Evolutionary conservation across 2,113 vertebrate species (phyloP).

Genomic region (Clinocottus analis): DNA sequence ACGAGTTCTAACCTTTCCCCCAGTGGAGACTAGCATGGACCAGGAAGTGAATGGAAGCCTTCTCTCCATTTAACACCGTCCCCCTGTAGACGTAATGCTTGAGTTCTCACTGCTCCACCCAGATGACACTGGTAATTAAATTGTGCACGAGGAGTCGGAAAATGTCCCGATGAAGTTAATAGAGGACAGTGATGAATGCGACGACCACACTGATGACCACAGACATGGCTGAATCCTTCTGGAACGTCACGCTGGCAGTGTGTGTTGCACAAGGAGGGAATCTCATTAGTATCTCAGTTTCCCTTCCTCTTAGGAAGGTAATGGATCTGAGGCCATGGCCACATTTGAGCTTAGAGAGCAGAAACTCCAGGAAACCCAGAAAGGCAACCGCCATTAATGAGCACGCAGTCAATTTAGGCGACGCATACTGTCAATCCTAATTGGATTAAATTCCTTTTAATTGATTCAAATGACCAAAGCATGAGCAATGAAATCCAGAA

Average conservation of each 20-base stretch:
- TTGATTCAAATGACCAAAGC: slow-evolving; percentile 60
- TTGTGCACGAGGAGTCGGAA: slow-evolving; percentile 46
- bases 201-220: slow-evolving; percentile 61
- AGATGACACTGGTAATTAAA: slow-evolving; percentile 58
- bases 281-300: slow-evolving; percentile 63
- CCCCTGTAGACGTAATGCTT: neutral
- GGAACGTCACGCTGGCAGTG: slow-evolving; percentile 48
- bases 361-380: slow-evolving; percentile 37
- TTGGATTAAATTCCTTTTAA: slow-evolving; percentile 64
- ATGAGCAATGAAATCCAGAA: slow-evolving; percentile 39
- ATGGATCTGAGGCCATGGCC: slow-evolving; percentile 32
- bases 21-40: neutral
- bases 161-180: slow-evolving; percentile 55
- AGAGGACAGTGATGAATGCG: slow-evolving; percentile 56
- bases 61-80: slow-evolving; percentile 9
- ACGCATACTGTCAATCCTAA: slow-evolving; percentile 44
- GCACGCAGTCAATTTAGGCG: slow-evolving; percentile 40
- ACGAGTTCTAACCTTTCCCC: neutral
- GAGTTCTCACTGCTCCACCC: slow-evolving; percentile 45
- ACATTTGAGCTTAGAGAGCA: slow-evolving; percentile 32
- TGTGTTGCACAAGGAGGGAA: slow-evolving; percentile 64
- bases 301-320: slow-evolving; percentile 50
- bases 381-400: slow-evolving; percentile 46
- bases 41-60: slow-evolving; percentile 15
- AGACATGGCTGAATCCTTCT: slow-evolving; percentile 77